phyloP scores from a whole-genome alignment of 2,888 invertebrate genomes.

The Thereva unica region DNA sequence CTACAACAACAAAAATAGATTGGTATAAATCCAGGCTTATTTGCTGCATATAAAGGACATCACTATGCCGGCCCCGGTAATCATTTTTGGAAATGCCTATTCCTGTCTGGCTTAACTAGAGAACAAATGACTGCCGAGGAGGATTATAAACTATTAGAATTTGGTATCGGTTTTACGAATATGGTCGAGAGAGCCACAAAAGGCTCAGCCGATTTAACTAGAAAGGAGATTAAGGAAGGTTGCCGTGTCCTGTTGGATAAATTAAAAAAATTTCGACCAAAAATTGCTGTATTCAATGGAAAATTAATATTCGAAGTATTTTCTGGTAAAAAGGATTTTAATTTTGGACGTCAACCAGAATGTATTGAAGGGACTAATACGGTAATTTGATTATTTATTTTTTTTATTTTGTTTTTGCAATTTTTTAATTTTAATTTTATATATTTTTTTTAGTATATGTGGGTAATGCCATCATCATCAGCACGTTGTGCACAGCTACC shows the following conservation, averaged over 20 bases:
- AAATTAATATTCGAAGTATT: constrained; percentile 98
- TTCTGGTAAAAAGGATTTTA: constrained; percentile 95
- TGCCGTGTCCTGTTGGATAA: constrained; percentile 87
- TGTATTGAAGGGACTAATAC: constrained; percentile 92
- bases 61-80: constrained; percentile 99
- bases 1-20: constrained; percentile 65
- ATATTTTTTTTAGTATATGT: constrained; percentile 77
- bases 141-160: constrained; percentile 88
- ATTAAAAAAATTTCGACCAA: constrained; percentile 88
- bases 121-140: constrained; percentile 97
- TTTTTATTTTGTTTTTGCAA: constrained; percentile 5
- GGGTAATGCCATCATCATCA: constrained; percentile 99
- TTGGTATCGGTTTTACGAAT: constrained; percentile 97
- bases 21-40: constrained; percentile 96
- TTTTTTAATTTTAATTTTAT: constrained; percentile 1
- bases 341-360: constrained; percentile 94
- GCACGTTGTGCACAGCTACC: constrained; percentile 96
- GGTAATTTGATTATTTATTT: constrained; percentile 63
- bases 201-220: constrained; percentile 92
- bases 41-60: constrained; percentile 97
- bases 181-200: constrained; percentile 95
- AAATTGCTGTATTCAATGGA: constrained; percentile 98
- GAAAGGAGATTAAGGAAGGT: constrained; percentile 93
- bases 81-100: constrained; percentile 99
- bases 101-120: constrained; percentile 89